These are phyloP conservation scores for Abrostola triplasia DNA, from an alignment of 2,888 invertebrate genomes.

Conservation along the genomic window DNA sequence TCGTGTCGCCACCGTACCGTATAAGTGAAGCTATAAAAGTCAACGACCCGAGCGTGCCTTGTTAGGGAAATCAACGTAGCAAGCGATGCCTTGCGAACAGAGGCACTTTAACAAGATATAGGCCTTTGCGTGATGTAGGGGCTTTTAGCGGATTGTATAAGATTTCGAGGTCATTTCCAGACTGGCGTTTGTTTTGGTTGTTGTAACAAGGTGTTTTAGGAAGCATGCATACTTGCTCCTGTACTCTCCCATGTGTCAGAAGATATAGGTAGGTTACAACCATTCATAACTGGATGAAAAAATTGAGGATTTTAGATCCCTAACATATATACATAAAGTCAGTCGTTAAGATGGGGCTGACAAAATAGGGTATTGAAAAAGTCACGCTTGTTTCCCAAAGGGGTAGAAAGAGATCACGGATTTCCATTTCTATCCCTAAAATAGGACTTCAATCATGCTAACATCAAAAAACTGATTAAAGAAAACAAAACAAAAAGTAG, in stretches of 20 bases:
- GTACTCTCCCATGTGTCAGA: too few species aligned
- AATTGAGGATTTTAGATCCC: too few species aligned
- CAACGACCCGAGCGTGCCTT: slow-evolving; percentile 66
- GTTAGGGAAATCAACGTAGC: slow-evolving; percentile 68
- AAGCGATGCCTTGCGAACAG: slow-evolving; percentile 58
- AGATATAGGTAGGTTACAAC: background rate
- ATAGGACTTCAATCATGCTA: too few species aligned
- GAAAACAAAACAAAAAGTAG: too few species aligned
- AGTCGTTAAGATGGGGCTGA: too few species aligned
- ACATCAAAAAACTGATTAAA: too few species aligned
- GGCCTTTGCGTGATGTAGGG: slow-evolving; percentile 36
- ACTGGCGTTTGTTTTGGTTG: background rate
- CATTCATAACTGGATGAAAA: background rate
- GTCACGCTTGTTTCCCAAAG: too few species aligned
- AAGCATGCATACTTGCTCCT: background rate
- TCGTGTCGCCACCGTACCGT: slow-evolving; percentile 52
- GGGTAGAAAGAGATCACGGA: too few species aligned
- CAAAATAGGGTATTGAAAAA: too few species aligned
- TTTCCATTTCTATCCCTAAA: too few species aligned
- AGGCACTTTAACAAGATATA: slow-evolving; percentile 53
- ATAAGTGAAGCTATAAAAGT: slow-evolving; percentile 59
- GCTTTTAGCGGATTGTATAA: slow-evolving; percentile 20
- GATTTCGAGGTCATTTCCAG: slow-evolving; percentile 17
- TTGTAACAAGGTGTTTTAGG: background rate
- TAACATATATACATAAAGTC: too few species aligned